These are phyloP conservation scores for Xiphophorus couchianus DNA, from an alignment of 2,113 vertebrate genomes.

Conservation along the genomic window DNA sequence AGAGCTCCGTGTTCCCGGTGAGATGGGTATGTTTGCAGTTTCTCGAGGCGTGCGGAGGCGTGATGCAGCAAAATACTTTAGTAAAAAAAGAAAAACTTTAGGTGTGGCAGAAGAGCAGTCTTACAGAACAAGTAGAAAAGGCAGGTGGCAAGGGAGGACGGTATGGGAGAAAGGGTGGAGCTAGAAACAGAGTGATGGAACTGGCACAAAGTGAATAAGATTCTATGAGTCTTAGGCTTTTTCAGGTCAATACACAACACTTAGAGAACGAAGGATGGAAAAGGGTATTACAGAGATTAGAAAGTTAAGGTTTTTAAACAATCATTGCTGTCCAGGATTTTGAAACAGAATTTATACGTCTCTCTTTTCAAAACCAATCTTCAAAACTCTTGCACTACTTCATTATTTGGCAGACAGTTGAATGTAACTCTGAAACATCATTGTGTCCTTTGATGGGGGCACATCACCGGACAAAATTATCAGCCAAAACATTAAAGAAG, in stretches of 20 bases:
- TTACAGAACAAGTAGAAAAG: constrained; percentile 52
- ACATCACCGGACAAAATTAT: not conserved
- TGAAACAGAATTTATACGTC: not conserved
- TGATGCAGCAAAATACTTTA: constrained; percentile 51
- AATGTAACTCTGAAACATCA: not conserved
- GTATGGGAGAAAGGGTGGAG: constrained; percentile 18
- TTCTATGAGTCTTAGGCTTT: constrained; percentile 41
- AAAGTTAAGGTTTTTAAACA: not conserved
- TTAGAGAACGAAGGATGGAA: not conserved
- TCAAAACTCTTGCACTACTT: not conserved
- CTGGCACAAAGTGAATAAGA: constrained; percentile 48
- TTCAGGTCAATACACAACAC: constrained; percentile 25
- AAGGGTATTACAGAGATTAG: not conserved
- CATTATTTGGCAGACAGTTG: not conserved
- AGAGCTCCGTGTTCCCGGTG: constrained; percentile 31
- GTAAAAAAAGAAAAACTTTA: constrained; percentile 16
- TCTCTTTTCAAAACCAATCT: no score
- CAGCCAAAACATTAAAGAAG: not conserved
- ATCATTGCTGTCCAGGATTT: not conserved
- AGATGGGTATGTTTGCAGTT: constrained; percentile 38
- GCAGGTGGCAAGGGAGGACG: constrained; percentile 46
- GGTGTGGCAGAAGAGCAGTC: constrained; percentile 35
- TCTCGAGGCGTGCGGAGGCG: constrained; percentile 47
- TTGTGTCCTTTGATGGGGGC: not conserved
- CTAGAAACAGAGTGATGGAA: constrained; percentile 51